These are phyloP conservation scores for Irena cyanogastra DNA, from an alignment of 2,113 vertebrate genomes.

Conservation along the genomic window DNA sequence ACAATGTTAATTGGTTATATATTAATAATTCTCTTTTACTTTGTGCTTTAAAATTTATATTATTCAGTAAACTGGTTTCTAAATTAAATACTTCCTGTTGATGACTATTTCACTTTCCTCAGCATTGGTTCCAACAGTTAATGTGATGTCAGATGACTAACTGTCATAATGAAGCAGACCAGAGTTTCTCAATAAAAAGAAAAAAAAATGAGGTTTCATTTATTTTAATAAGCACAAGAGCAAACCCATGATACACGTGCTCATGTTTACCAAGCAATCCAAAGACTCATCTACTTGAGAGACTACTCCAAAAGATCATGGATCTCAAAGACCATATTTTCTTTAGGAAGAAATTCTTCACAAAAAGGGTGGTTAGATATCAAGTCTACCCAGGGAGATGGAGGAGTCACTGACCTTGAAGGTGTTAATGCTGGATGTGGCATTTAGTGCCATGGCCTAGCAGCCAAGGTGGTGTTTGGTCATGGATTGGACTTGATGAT, in stretches of 20 bases:
- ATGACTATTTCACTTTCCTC: background rate
- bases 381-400: rapidly evolving
- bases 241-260: background rate
- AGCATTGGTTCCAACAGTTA: conserved; percentile 13
- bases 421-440: rapidly evolving
- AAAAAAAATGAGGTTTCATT: background rate
- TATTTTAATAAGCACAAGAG: background rate
- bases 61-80: background rate
- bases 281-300: background rate
- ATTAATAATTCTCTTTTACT: background rate
- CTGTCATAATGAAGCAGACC: background rate
- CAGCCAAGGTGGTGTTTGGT: background rate
- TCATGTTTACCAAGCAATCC: background rate
- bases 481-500: background rate
- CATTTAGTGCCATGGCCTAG: background rate
- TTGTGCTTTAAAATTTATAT: background rate
- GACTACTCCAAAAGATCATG: background rate
- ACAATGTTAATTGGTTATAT: background rate
- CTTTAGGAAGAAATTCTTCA: background rate
- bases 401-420: rapidly evolving
- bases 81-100: background rate
- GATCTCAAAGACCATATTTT: background rate
- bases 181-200: background rate
- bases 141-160: background rate
- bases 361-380: background rate